Evolutionary conservation across 2,888 invertebrate species (phyloP), one percentile per base, ranked within the genome.

Genomic region (Melanophora roralis): DNA sequence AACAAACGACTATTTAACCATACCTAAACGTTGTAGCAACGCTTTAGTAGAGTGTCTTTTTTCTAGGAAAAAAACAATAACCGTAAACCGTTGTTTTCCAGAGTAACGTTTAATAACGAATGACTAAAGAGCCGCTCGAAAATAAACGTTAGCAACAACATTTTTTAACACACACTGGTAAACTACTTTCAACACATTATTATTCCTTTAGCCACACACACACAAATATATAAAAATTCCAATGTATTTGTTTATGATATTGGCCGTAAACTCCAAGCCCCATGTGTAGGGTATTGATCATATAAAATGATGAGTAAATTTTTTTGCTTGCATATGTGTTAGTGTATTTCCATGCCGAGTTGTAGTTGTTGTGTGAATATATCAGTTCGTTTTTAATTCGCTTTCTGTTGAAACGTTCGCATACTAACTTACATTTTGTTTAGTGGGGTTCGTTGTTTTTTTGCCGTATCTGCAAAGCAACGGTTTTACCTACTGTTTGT

Each of bases 401-500:
- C 84, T 82, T 85, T 85, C 84, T 83, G 83, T 79, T 83, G 47
- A 62, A 57, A 75, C 67, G 75, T 79, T 80, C 49, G 72, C 57
- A 68, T 76, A 80, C 80, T 80, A 80, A 80, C 80, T 76, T 80
- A 80, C 72, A 76, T 80, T 80, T 69, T 69, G 64, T 59, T 62
- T 51, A 11, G 59, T 40, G 57, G 68, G 62, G 57, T 64, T 68
- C 60, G 67, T 79, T 74, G 27, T 23, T 14, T 43, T 68, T 73
- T 67, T 64, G 75, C 69, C 34, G 77, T 83, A 83, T 84, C 83
- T 83, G 84, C 81, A 82, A 81, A 81, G 73, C 83, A 82, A 84
- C 85, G 83, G 85, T 85, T 84, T 82, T 83, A 75, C 78, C 77
- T 80, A 75, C 72, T 68, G 68, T 67, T 68, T 55, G 38, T 43